Evolutionary conservation across 2,797 vertebrate species (phyloP), one percentile per base, ranked within the genome.

Genomic region (Crenuchus spilurus): DNA sequence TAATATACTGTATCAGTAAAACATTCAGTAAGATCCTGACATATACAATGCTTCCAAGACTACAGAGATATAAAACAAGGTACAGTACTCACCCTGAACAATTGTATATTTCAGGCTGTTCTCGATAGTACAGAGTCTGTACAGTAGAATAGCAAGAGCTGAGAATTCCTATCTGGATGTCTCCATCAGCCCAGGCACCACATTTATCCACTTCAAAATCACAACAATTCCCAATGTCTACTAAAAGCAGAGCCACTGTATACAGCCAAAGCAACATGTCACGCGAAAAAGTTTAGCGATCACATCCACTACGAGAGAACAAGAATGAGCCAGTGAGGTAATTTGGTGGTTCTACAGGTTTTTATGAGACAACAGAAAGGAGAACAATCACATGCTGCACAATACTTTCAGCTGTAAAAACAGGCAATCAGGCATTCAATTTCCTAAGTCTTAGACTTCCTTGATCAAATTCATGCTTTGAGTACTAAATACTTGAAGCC

Each of bases 141-240:
- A 84, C 82, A 46, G 74, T 76, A 11, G 70, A 6, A 51, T 84
- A 82, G 61, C 64, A 83, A 9, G 77, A 42, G 16, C 55, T 78
- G 13, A 87, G 75, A 37, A 87, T 67, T 30, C 84, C 86, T 30
- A 87, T 83, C 22, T 76, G 28, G 28, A 87, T 28, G 54, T 87
- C 78, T 20, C 86, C 86, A 18, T 78, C 71, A 58, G 79, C 58
- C 28, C 61, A 37, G 4, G 83, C 83, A 13, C 58, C 74, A 60
- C 80, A 86, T 46, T 64, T 60, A 11, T 64, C 60, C 31, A 60
- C 9, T 4, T 60, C 68, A 24, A 35, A 35, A 33, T 84, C 71
- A 48, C 72, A 80, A 30, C 41, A 42, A 18, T 24, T 39, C 20
- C 75, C 81, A 42, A 63, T 22, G 41, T 60, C 37, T 1, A 57